Evolutionary conservation across 2,888 invertebrate species (phyloP).

Genomic region (Lottia scabra): DNA sequence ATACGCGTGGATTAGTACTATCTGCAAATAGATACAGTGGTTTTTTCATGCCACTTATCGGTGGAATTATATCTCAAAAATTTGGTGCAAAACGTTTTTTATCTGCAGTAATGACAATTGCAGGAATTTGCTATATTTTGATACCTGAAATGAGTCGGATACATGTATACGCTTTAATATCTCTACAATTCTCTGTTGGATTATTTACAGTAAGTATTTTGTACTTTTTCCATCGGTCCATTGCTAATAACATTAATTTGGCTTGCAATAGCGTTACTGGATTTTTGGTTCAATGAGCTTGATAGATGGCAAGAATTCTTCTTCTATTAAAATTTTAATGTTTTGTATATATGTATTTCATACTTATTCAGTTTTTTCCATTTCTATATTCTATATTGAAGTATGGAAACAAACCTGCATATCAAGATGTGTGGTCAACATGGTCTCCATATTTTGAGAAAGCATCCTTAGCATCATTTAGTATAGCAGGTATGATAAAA

Average conservation of each 20-base stretch:
- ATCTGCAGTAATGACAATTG: background rate
- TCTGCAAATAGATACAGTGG: background rate
- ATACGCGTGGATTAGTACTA: conserved; percentile 3
- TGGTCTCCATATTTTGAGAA: conserved; percentile 13
- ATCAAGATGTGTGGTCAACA: conserved; percentile 6
- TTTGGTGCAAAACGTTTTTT: background rate
- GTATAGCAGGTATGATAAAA: background rate
- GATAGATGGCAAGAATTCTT: no score
- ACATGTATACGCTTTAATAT: background rate
- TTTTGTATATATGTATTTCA: no score
- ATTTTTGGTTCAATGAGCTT: no score
- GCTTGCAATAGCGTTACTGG: no score
- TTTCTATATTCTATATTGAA: background rate
- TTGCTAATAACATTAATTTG: no score
- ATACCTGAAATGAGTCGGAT: background rate
- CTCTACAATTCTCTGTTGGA: background rate
- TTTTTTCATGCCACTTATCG: conserved; percentile 5
- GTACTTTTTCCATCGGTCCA: background rate
- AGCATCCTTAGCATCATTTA: conserved; percentile 4
- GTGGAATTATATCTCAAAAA: background rate
- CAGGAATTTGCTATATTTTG: background rate
- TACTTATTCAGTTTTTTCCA: no score
- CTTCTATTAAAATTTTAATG: no score
- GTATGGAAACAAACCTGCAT: background rate
- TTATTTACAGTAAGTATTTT: background rate